These are phyloP conservation scores for Mnemiopsis leidyi DNA, from an alignment of 37 sponge, comb jelly and placozoan genomes.

Conservation along the genomic window DNA sequence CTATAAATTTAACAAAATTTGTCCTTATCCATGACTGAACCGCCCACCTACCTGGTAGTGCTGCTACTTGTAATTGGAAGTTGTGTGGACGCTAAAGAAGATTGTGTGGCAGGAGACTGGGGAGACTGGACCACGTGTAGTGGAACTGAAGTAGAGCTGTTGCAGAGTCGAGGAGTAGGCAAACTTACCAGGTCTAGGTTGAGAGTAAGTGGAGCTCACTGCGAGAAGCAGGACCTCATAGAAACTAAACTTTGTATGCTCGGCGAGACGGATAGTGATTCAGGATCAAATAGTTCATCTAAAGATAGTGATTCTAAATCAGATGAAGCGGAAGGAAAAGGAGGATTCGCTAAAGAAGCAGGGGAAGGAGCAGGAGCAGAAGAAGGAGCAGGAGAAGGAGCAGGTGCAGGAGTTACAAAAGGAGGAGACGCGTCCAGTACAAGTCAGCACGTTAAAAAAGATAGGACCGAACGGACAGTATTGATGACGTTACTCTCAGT, in stretches of 20 bases:
- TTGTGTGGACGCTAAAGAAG: not conserved
- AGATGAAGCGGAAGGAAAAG: not conserved
- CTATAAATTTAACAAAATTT: no score
- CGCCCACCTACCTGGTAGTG: no score
- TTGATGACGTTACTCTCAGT: not conserved
- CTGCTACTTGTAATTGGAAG: not conserved
- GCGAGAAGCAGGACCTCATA: not conserved
- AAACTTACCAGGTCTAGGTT: not conserved
- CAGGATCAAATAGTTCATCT: no score
- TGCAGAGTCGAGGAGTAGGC: not conserved
- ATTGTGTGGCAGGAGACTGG: not conserved
- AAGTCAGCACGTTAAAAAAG: not conserved
- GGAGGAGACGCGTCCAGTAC: no score
- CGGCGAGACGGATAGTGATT: no score
- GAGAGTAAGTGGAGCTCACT: not conserved
- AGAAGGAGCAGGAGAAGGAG: not conserved
- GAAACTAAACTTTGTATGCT: not conserved
- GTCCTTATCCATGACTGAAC: no score
- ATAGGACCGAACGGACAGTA: not conserved
- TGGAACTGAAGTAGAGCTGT: not conserved
- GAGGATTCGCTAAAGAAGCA: not conserved
- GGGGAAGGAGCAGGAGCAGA: not conserved
- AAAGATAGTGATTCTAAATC: not conserved
- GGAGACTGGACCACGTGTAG: not conserved
- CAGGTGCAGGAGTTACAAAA: not conserved